phyloP scores from a whole-genome alignment of 2,888 invertebrate species.

The Ochropleura plecta region DNA sequence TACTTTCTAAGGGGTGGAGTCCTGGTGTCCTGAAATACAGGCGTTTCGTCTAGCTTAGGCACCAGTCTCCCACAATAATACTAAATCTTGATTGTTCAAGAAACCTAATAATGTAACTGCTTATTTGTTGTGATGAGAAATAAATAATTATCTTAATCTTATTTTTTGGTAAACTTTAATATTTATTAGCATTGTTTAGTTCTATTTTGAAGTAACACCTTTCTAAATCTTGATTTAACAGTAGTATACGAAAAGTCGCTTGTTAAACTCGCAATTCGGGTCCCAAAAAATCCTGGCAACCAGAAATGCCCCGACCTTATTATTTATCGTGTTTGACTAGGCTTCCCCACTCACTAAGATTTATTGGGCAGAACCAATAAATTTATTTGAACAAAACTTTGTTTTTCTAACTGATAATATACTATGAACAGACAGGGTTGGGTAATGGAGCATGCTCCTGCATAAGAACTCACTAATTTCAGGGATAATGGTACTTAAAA shows the following conservation, averaged over 20 bases:
- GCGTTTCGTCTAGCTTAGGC: too few species aligned
- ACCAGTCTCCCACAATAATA: too few species aligned
- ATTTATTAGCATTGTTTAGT: too few species aligned
- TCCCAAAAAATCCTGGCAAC: constrained; percentile 19
- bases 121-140: too few species aligned
- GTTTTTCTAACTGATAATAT: constrained; percentile 50
- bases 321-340: constrained; percentile 53
- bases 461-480: constrained; percentile 55
- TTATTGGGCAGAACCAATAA: constrained; percentile 50
- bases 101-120: too few species aligned
- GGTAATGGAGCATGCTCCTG: constrained; percentile 44
- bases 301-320: constrained; percentile 24
- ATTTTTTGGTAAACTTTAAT: too few species aligned
- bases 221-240: background rate
- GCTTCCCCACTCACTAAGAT: constrained; percentile 46
- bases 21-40: too few species aligned
- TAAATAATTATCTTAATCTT: too few species aligned
- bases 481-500: constrained; percentile 23
- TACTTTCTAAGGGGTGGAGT: too few species aligned
- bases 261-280: background rate
- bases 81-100: too few species aligned
- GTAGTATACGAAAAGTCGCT: background rate
- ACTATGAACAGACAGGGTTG: constrained; percentile 31
- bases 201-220: background rate
- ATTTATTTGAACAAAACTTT: constrained; percentile 57